phyloP scores from a whole-genome alignment of 2,888 invertebrate genomes.

The Cephus nigrinus region DNA sequence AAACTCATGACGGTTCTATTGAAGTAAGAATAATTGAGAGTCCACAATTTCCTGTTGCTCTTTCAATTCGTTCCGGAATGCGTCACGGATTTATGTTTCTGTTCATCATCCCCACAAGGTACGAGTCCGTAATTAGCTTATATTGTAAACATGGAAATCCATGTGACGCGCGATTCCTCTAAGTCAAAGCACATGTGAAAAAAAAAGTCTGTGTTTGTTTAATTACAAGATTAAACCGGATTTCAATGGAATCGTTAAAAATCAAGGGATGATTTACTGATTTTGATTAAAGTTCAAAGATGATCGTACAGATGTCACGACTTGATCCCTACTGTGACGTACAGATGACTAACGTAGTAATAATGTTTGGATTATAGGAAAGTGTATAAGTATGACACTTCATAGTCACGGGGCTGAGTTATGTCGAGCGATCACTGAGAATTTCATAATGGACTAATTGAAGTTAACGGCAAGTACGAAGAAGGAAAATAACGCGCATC shows the following conservation, averaged over 20 bases:
- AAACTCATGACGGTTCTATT: not conserved
- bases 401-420: not conserved
- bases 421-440: not conserved
- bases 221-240: not conserved
- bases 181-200: slow-evolving; percentile 8
- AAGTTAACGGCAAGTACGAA: slow-evolving; percentile 18
- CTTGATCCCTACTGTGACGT: not conserved
- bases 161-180: slow-evolving; percentile 3
- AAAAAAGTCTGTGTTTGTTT: not conserved
- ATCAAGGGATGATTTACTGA: not conserved
- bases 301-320: not conserved
- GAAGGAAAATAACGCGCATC: not conserved
- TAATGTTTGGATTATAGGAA: not conserved
- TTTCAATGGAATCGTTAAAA: not conserved
- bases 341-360: not conserved
- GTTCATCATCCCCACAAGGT: slow-evolving; percentile 7
- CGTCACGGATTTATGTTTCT: slow-evolving; percentile 2
- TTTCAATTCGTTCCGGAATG: not conserved
- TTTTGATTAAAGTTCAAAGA: not conserved
- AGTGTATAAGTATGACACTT: not conserved
- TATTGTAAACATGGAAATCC: slow-evolving; percentile 5
- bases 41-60: not conserved
- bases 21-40: not conserved
- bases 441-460: slow-evolving; percentile 45
- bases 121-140: not conserved